Evolutionary conservation across 2,797 vertebrate genomes (phyloP), one percentile per base, ranked within the genome.

Genomic region (Sebastiscus albofasciatus): DNA sequence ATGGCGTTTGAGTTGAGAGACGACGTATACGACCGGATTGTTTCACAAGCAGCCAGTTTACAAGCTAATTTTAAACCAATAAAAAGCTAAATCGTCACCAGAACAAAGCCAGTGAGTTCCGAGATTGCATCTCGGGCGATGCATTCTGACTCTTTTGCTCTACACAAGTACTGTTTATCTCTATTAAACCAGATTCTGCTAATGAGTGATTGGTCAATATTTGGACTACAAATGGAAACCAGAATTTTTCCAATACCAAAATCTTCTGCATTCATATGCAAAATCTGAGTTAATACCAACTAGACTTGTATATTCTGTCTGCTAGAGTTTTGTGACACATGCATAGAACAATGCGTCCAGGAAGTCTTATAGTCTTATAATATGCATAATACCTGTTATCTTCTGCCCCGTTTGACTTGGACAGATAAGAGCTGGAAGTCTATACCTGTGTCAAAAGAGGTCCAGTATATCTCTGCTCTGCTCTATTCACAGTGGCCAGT

Each of bases 401-500:
- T 81, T 46, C 56, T 83, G 78, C 83, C 82, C 66, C 39, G 55
- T 78, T 86, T 61, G 52, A 77, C 85, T 81, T 59, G 12, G 55
- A 73, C 59, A 70, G 95, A 95, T 94, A 95, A 94, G 87, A 73
- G 74, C 78, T 75, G 74, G 3, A 55, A 64, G 81, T 85, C 61
- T 79, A 67, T 75, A 79, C 84, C 75, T 80, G 81, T 80, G 85
- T 88, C 84, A 92, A 82, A 90, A 90, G 81, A 87, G 83, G 89
- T 81, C 81, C 75, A 61, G 73, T 81, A 67, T 90, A 91, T 93
- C 90, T 92, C 77, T 70, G 80, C 80, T 85, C 75, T 85, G 70
- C 89, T 91, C 85, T 81, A 85, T 89, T 94, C 91, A 90, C 76
- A 87, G 75, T 86, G 90, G 87, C 91, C 93, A 85, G 75, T 78